Evolutionary conservation across 2,888 invertebrate genomes (phyloP).

Genomic region (Rambutsinella grinnellia): DNA sequence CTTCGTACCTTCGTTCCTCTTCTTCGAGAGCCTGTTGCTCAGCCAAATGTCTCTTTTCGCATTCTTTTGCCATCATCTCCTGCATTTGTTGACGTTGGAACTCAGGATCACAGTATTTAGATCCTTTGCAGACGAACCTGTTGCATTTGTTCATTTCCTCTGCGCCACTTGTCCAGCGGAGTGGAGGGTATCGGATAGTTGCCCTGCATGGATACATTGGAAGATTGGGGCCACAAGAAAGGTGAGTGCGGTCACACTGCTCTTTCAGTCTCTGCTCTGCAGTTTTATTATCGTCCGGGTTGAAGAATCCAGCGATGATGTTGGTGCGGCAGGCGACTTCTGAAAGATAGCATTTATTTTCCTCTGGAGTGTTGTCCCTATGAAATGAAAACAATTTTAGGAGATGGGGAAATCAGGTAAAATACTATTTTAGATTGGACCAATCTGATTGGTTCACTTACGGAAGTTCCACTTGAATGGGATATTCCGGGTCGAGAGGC

Average conservation of each 20-base stretch:
- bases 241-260: constrained; percentile 52
- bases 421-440: neutral
- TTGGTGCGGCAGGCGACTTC: constrained; percentile 57
- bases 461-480: constrained; percentile 53
- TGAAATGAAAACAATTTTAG: neutral
- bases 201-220: constrained; percentile 61
- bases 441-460: constrained; percentile 14
- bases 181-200: constrained; percentile 49
- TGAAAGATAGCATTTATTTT: constrained; percentile 27
- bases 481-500: constrained; percentile 39
- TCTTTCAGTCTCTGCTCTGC: constrained; percentile 41
- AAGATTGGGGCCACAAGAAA: constrained; percentile 46
- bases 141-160: constrained; percentile 45
- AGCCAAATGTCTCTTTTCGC: constrained; percentile 17
- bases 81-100: constrained; percentile 44
- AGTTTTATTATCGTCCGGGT: constrained; percentile 61
- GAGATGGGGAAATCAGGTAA: neutral
- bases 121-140: constrained; percentile 31
- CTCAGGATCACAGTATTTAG: constrained; percentile 45
- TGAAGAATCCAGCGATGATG: constrained; percentile 59
- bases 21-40: constrained; percentile 22
- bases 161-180: constrained; percentile 46
- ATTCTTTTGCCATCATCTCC: constrained; percentile 8
- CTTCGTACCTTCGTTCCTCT: neutral
- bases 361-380: constrained; percentile 30